These are phyloP conservation scores for Syritta pipiens DNA, from an alignment of 2,888 invertebrate species.

Conservation along the genomic window DNA sequence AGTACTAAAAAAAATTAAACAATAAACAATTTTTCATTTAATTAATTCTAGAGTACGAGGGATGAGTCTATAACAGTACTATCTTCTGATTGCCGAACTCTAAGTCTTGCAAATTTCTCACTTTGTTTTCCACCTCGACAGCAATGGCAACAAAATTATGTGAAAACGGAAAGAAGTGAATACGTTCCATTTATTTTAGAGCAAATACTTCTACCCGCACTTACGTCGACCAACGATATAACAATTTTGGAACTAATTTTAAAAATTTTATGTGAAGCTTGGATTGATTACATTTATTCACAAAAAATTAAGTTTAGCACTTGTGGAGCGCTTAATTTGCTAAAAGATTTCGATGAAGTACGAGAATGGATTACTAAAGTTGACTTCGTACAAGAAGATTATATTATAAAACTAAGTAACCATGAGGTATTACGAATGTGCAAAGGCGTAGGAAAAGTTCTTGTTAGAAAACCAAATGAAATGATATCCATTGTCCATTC, in stretches of 20 bases:
- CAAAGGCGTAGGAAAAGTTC: conserved; percentile 90
- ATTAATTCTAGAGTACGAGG: conserved; percentile 82
- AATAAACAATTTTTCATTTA: neutral
- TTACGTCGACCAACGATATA: conserved; percentile 87
- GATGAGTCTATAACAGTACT: conserved; percentile 86
- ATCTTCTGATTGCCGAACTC: conserved; percentile 87
- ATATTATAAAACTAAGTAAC: conserved; percentile 78
- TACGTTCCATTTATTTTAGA: conserved; percentile 89
- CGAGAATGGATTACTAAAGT: conserved; percentile 87
- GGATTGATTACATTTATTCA: conserved; percentile 92
- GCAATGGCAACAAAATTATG: conserved; percentile 82
- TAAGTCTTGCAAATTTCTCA: conserved; percentile 89
- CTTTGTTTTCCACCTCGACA: conserved; percentile 88
- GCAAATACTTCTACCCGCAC: conserved; percentile 87
- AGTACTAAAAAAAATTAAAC: conserved; percentile 6
- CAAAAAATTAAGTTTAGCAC: conserved; percentile 90
- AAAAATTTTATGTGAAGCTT: conserved; percentile 91
- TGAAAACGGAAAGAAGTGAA: conserved; percentile 79
- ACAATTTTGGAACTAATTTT: conserved; percentile 88
- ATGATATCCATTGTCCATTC: conserved; percentile 86
- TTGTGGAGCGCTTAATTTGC: conserved; percentile 88
- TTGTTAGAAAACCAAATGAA: conserved; percentile 90
- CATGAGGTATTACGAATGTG: conserved; percentile 83
- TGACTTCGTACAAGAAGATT: conserved; percentile 80
- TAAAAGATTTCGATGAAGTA: conserved; percentile 90